Percentiles rank a stretch among this genome's conserved stretches.
Evolutionary conservation across 1,140 invertebrate genomes (phyloP).

Genomic region (Tetramorium simillimum): DNA sequence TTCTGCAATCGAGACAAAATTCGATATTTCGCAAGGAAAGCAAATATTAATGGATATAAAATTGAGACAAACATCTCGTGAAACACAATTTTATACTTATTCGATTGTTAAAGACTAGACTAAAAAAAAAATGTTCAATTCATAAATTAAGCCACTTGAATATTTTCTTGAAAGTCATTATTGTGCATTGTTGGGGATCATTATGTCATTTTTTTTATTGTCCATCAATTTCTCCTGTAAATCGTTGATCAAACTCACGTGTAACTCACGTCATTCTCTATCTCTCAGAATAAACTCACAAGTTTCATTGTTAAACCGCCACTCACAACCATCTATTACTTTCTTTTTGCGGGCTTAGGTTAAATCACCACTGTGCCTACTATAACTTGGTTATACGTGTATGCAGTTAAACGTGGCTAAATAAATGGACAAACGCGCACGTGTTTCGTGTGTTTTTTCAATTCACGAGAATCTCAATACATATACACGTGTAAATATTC

Average conservation of each 20-base stretch:
- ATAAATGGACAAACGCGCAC: slow-evolving; percentile 52
- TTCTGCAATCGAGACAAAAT: neutral
- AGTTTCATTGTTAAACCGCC: slow-evolving; percentile 76
- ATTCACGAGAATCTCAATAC: slow-evolving; percentile 63
- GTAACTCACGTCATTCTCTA: slow-evolving; percentile 39
- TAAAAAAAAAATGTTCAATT: neutral
- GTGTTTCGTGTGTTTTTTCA: slow-evolving; percentile 1
- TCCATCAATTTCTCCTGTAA: neutral
- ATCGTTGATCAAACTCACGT: slow-evolving; percentile 63
- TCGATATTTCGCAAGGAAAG: neutral
- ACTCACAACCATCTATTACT: slow-evolving; percentile 81
- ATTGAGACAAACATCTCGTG: neutral
- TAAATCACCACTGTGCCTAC: slow-evolving; percentile 76
- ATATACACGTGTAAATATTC: slow-evolving; percentile 26
- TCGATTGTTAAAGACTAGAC: neutral
- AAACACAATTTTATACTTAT: neutral
- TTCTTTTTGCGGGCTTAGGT: slow-evolving; percentile 76
- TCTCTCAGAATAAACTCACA: slow-evolving; percentile 42
- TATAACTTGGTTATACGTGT: slow-evolving; percentile 70
- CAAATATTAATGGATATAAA: neutral
- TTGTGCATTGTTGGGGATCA: no score
- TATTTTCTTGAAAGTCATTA: no score
- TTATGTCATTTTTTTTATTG: neutral
- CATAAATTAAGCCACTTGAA: neutral
- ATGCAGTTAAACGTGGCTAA: slow-evolving; percentile 67